These are phyloP conservation scores for Tragelaphus strepsiceros DNA, from an alignment of 2,113 vertebrate species.

Conservation along the genomic window DNA sequence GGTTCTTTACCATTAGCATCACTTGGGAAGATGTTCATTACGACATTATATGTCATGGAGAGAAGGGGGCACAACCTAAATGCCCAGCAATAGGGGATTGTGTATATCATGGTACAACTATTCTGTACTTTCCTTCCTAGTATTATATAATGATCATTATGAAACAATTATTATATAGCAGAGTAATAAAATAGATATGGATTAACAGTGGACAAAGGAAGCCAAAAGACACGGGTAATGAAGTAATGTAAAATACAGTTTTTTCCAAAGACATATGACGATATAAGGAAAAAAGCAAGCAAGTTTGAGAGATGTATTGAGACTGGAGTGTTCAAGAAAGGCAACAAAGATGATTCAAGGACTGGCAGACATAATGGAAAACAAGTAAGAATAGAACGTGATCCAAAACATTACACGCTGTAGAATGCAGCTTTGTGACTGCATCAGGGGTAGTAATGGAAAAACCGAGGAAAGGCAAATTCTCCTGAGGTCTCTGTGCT, in stretches of 20 bases:
- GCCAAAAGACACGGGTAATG: not conserved
- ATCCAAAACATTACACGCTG: not conserved
- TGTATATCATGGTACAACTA: not conserved
- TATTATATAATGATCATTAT: not conserved
- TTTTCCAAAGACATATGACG: not conserved
- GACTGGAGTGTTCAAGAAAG: not conserved
- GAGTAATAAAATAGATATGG: not conserved
- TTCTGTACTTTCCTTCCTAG: not conserved
- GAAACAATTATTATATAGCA: not conserved
- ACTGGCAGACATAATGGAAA: not conserved
- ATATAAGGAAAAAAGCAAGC: not conserved
- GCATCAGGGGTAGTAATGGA: not conserved
- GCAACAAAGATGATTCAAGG: not conserved
- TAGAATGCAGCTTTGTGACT: not conserved
- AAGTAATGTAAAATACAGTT: not conserved
- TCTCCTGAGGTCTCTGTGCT: not conserved
- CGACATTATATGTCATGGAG: not conserved
- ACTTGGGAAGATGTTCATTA: not conserved
- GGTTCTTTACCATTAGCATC: not conserved
- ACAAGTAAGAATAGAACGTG: not conserved
- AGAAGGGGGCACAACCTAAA: not conserved
- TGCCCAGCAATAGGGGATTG: not conserved
- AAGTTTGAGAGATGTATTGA: not conserved
- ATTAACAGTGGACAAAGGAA: not conserved
- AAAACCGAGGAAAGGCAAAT: not conserved